Base-by-base conservation (phyloP, 2,888 invertebrate species). In the Pseudococcus jackbeardsleyi region DNA sequence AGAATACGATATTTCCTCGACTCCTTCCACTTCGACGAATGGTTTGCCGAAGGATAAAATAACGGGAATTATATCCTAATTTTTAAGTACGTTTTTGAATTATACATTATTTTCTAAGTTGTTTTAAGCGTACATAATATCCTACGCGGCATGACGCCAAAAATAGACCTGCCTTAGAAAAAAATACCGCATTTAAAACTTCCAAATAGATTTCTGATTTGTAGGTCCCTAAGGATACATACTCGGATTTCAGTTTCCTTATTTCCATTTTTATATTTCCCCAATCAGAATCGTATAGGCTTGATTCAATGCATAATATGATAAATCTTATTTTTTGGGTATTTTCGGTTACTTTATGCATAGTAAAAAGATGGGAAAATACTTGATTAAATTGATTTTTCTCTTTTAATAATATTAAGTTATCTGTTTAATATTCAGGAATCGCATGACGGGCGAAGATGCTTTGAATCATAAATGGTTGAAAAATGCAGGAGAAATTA, bases 401-500 rank as follows among this genome's bases (percentile, higher is more conserved):
- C 54, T 54, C n/a, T n/a, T 54, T 54, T n/a, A 54, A 54, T n/a
- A 54, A 54, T 46, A 42, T 46, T 22, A 33, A 33, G 89, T 72
- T 89, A 90, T 91, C 39, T 72, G 33, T 72, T 72, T 72, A 33
- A 72, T 82, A 82, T 92, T 89, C 93, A 97, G 97, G 90, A 93
- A 94, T 89, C 94, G 97, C 91, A 93, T 96, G 91, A 93, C 94
- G 42, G 95, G 96, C 0, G 93, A 92, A 42, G 93, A 95, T 89
- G 95, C 96, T 22, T 91, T 97, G 91, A 93, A 94, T 22, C 97
- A 97, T 91, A 94, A 94, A 8, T 98, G 97, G 97, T 93, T 98
- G 90, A 93, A 93, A 89, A 93, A 93, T 89, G 91, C 91, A 39
- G 89, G 89, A 39, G 90, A 90, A 17, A 94, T 94, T 33, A 94